phyloP scores from a whole-genome alignment of 2,797 vertebrate species.

The Steatocranus sp. region DNA sequence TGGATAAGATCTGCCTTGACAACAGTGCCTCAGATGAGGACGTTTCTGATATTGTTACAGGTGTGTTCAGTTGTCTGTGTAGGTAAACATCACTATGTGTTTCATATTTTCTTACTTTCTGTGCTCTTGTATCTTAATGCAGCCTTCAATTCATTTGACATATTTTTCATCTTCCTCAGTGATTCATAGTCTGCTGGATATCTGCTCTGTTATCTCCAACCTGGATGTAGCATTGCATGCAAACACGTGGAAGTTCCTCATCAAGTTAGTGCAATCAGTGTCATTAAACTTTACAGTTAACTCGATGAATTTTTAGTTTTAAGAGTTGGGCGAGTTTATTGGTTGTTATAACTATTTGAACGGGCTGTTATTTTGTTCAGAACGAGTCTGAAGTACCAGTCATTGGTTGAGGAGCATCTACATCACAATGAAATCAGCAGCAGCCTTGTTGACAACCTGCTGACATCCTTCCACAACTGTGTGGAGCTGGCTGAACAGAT shows the following conservation, averaged over 20 bases:
- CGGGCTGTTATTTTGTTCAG: constrained; percentile 54
- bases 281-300: neutral
- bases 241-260: constrained; percentile 96
- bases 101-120: neutral
- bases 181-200: constrained; percentile 89
- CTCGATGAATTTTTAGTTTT: fast-evolving
- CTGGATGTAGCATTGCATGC: constrained; percentile 95
- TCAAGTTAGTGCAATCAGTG: constrained; percentile 82
- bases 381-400: constrained; percentile 89
- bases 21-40: constrained; percentile 73
- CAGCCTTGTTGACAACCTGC: constrained; percentile 83
- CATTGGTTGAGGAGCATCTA: constrained; percentile 81
- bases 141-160: neutral
- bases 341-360: fast-evolving
- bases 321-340: neutral
- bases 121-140: neutral
- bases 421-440: constrained; percentile 82
- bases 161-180: constrained; percentile 67
- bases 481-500: constrained; percentile 87
- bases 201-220: constrained; percentile 86
- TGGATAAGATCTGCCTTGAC: constrained; percentile 80
- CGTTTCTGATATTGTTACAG: constrained; percentile 77
- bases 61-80: constrained; percentile 54
- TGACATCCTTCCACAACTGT: constrained; percentile 79
- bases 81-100: neutral